Percentiles rank a stretch among this genome's conserved stretches.
phyloP scores from a whole-genome alignment of 1,140 invertebrate genomes.

The Euglossa dilemma region DNA sequence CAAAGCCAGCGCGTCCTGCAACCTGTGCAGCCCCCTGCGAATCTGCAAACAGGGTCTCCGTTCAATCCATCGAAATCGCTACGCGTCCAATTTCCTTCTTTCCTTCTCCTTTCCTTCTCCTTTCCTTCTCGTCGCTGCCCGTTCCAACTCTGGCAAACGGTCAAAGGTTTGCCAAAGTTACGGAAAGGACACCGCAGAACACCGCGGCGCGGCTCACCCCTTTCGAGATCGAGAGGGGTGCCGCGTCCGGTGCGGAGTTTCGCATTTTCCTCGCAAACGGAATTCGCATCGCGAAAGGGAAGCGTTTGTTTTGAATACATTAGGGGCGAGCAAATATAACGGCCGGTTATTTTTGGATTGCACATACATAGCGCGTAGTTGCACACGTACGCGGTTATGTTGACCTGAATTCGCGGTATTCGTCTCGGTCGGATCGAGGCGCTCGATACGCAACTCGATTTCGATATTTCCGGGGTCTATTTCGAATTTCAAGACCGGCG shows the following conservation, averaged over 20 bases:
- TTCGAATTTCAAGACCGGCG: neutral
- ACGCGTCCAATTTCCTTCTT: neutral
- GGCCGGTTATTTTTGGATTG: slow-evolving; percentile 25
- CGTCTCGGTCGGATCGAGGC: neutral
- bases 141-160: too few species aligned
- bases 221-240: too few species aligned
- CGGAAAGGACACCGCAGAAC: too few species aligned
- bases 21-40: slow-evolving; percentile 90
- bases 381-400: slow-evolving; percentile 19
- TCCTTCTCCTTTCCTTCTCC: neutral
- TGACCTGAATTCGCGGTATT: slow-evolving; percentile 39
- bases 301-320: slow-evolving; percentile 38
- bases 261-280: neutral
- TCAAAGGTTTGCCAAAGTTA: too few species aligned
- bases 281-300: slow-evolving; percentile 11
- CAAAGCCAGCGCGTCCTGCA: slow-evolving; percentile 91
- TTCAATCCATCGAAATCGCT: slow-evolving; percentile 5
- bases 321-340: slow-evolving; percentile 34
- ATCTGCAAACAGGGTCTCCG: slow-evolving; percentile 80
- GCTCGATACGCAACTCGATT: slow-evolving; percentile 3
- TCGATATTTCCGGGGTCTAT: neutral
- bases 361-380: slow-evolving; percentile 21
- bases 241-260: neutral
- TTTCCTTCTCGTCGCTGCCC: neutral
- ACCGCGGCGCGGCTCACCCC: too few species aligned